Evolutionary conservation across 2,113 vertebrate genomes (phyloP).

Genomic region (Eurystomus gularis): DNA sequence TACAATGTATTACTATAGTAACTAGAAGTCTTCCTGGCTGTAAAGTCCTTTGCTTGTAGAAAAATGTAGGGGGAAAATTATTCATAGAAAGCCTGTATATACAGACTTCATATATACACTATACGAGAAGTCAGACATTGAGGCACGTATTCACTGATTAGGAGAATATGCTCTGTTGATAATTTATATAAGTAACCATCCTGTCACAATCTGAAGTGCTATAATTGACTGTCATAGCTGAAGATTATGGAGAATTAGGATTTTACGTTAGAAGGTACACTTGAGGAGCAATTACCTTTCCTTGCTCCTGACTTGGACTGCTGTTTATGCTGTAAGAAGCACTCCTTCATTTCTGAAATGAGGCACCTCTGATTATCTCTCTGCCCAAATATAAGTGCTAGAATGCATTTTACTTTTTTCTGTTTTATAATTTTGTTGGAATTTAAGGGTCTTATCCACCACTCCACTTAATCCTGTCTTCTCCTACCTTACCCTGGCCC

Average conservation of each 20-base stretch:
- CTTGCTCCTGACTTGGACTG: not conserved
- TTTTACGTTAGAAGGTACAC: not conserved
- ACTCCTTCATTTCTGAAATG: not conserved
- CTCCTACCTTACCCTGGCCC: not conserved
- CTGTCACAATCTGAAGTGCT: not conserved
- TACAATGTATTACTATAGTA: not conserved
- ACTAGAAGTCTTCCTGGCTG: not conserved
- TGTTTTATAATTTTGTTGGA: not conserved
- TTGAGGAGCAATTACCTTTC: not conserved
- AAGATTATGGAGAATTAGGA: not conserved
- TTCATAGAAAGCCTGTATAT: not conserved
- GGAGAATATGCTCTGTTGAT: not conserved
- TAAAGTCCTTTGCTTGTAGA: not conserved
- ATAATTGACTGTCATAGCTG: not conserved
- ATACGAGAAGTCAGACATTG: too few species aligned
- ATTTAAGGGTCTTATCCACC: not conserved
- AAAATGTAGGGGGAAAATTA: not conserved
- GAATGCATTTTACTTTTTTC: not conserved
- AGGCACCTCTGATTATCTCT: not conserved
- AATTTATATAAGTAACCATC: not conserved
- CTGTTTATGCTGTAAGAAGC: not conserved
- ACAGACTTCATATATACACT: too few species aligned
- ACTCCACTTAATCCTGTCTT: not conserved
- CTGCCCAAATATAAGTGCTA: not conserved
- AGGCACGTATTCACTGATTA: not conserved